A percentile compares a stretch with the other conserved stretches of the same genome.
Conservation (phyloP, 2,888 invertebrate species). For the Dryadula phaetusa region DNA sequence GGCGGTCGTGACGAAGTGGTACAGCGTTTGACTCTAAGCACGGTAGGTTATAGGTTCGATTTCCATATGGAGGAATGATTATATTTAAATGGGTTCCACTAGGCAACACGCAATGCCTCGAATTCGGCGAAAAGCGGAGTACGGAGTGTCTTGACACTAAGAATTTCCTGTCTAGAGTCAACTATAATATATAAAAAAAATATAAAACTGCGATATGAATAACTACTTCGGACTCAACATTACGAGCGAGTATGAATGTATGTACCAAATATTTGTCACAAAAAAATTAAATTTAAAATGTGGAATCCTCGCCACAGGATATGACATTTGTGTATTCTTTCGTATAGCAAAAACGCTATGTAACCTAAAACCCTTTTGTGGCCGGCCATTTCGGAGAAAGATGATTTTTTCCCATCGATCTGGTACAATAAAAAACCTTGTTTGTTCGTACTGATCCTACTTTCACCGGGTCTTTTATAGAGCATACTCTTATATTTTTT, state of each 20-base stretch:
- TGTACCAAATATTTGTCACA: background rate
- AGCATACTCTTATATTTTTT: constrained; percentile 46
- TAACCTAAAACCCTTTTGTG: constrained; percentile 81
- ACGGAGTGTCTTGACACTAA: too few species aligned
- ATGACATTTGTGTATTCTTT: constrained; percentile 45
- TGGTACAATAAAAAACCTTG: constrained; percentile 59
- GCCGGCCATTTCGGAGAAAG: constrained; percentile 66
- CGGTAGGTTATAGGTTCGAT: too few species aligned
- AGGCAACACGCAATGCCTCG: too few species aligned
- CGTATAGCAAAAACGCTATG: constrained; percentile 58
- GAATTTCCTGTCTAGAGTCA: too few species aligned
- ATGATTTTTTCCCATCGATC: constrained; percentile 56
- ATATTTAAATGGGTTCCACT: too few species aligned
- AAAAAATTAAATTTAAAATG: constrained; percentile 35
- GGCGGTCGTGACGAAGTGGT: too few species aligned
- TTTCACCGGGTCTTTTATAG: constrained; percentile 65
- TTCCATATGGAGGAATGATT: too few species aligned
- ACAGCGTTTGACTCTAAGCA: too few species aligned
- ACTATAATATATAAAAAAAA: too few species aligned
- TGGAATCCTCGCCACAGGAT: constrained; percentile 45
- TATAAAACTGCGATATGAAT: background rate
- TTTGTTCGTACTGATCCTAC: constrained; percentile 64
- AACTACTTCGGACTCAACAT: background rate
- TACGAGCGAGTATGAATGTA: background rate
- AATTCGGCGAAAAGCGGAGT: too few species aligned